A percentile compares a stretch with the other conserved stretches of the same genome.
Evolutionary conservation across 2,888 invertebrate species (phyloP).

Genomic region (Macrostomum cliftonense): DNA sequence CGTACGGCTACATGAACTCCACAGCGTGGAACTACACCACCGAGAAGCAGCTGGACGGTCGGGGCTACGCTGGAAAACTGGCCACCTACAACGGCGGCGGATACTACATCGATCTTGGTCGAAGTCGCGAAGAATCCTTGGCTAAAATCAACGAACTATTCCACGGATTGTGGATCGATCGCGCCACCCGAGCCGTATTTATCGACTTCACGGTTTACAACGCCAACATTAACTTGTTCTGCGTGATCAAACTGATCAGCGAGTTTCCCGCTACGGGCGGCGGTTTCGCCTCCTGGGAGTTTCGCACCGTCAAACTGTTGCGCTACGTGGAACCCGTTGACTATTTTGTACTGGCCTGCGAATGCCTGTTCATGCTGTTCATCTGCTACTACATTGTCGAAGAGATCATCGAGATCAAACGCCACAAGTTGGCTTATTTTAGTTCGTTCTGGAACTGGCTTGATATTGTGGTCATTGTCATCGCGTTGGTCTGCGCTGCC

Average conservation of each 20-base stretch:
- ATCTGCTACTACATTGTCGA: constrained; percentile 46
- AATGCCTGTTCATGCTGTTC: constrained; percentile 44
- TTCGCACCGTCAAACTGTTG: constrained; percentile 46
- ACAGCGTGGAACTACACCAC: constrained; percentile 29
- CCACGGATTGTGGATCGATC: constrained; percentile 47
- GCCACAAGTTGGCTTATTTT: constrained; percentile 39
- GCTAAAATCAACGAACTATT: constrained; percentile 42
- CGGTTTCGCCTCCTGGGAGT: constrained; percentile 44
- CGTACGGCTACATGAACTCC: constrained; percentile 36
- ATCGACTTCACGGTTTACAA: constrained; percentile 57
- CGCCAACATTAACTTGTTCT: constrained; percentile 52
- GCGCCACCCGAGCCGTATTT: constrained; percentile 50
- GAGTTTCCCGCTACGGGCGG: constrained; percentile 57
- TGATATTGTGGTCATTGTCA: constrained; percentile 45
- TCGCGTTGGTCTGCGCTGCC: constrained; percentile 39
- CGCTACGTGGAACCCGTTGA: constrained; percentile 42
- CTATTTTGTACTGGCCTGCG: constrained; percentile 42
- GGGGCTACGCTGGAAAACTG: constrained; percentile 26
- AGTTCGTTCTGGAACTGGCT: constrained; percentile 48
- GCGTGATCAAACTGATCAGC: constrained; percentile 46
- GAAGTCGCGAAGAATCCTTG: constrained; percentile 35
- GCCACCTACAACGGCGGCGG: constrained; percentile 37
- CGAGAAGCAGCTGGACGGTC: constrained; percentile 24
- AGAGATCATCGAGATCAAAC: constrained; percentile 40
- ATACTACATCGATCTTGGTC: constrained; percentile 40